Base-by-base conservation (phyloP, 2,797 vertebrate genomes). In the Sternarchorhynchus goeldii region DNA sequence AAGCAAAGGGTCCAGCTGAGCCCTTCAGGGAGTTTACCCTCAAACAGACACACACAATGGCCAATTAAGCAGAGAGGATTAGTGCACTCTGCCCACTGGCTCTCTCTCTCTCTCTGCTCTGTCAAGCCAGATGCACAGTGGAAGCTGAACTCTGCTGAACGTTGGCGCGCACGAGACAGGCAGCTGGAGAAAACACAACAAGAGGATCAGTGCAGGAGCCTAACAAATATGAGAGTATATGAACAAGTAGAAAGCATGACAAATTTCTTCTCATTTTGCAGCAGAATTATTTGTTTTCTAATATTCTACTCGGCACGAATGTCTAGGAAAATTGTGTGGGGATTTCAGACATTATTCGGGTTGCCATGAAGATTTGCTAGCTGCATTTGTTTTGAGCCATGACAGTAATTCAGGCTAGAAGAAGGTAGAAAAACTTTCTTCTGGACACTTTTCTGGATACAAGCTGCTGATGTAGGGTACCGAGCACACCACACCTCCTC, bases 61-160 rank as follows among this genome's bases (percentile, higher is more conserved):
- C 53, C 45, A 77, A 74, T 84, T 74, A 76, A 68, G 55, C 57
- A 34, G 63, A 78, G 69, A 68, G 73, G 77, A 82, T 83, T 81
- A 66, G 66, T 63, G 53, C 25, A 41, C 45, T 66, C 41, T 60
- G 73, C 62, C 68, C 65, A 50, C 58, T 70, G 32, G 18, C 32
- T 36, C 65, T 45, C 63, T 66, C 29, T 25, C 64, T 73, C 71
- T 77, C 63, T 41, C 17, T 5, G 3, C 0, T 75, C 66, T 50
- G 5, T 7, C 12, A 34, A 58, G 20, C 67, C 31, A 39, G 16
- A 67, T 45, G 29, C n/a, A 45, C 66, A 71, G 67, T 60, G 68
- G 56, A 63, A 56, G 56, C n/a, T 45, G 6, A 16, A 29, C 69
- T 45, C 1, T 8, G 18, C 53, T 41, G 6, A n/a, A 41, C 53